phyloP scores from a whole-genome alignment of 2,113 vertebrate genomes.

The Megaceryle torquata region DNA sequence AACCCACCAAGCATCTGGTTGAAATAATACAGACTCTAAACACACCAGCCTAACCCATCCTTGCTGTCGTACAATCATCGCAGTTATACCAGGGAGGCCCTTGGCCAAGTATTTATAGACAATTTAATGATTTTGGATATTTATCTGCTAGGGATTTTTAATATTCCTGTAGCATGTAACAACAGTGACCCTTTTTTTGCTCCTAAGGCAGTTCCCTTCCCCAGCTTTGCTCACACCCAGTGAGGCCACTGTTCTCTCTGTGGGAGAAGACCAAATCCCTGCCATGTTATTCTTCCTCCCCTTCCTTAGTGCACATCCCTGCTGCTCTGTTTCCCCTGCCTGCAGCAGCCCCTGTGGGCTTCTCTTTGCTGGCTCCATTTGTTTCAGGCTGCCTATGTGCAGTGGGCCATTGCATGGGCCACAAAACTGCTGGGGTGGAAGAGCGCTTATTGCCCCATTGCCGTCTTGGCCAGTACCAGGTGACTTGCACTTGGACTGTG shows the following conservation, averaged over 20 bases:
- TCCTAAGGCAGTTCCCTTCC: neutral
- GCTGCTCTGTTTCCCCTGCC: neutral
- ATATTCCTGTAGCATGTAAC: neutral
- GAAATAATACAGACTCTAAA: neutral
- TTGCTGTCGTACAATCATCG: rapidly evolving
- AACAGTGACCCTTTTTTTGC: neutral
- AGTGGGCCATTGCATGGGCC: neutral
- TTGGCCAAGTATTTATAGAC: neutral
- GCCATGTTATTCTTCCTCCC: neutral
- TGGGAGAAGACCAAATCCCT: neutral
- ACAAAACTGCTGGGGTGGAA: neutral
- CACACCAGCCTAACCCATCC: neutral
- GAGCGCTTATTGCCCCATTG: neutral
- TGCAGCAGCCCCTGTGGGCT: neutral
- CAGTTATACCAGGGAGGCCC: neutral
- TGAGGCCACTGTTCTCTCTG: neutral
- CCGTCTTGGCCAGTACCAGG: neutral
- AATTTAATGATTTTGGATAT: neutral
- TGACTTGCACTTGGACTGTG: too few species aligned
- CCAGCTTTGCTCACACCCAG: neutral
- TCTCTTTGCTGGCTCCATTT: neutral
- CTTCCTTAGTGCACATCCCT: neutral
- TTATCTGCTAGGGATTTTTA: neutral
- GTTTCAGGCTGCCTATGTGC: neutral
- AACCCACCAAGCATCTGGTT: neutral